Base-by-base conservation (phyloP, 2,888 invertebrate species). In the Lasioglossum calceatum region DNA sequence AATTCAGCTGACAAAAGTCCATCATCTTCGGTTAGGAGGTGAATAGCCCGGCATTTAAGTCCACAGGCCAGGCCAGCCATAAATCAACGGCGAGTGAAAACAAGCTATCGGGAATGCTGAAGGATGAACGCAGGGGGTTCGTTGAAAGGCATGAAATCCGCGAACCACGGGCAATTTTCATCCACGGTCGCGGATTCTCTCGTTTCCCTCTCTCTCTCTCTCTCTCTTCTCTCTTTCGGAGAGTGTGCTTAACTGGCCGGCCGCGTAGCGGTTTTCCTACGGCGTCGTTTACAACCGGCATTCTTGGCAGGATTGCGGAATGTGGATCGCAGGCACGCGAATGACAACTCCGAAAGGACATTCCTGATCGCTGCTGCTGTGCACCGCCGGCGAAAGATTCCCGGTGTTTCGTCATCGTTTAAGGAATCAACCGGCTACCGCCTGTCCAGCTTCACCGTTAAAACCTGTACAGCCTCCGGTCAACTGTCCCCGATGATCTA, bases 291-390 rank as follows among this genome's bases (percentile, higher is more conserved):
- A 88, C 87, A 82, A 86, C 76, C 79, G 83, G 87, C 93, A 92
- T 93, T 93, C 93, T 92, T 92, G 91, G 90, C 91, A 90, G 89
- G 84, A 71, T 87, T 90, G 89, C 76, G 92, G 91, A 93, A 92
- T 92, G 92, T 91, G 87, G 92, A 92, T 92, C 91, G 91, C 87
- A 89, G 90, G 88, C 90, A 92, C 90, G 91, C 89, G 89, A 91
- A 92, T 90, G 91, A 92, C 88, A 90, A 81, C 82, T 90, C 78
- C 61, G 82, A 89, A 89, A 91, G 86, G 87, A 87, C 89, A 88
- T 87, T 87, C 80, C 77, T 84, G 82, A 82, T 82, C 79, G 54
- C 8, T 54, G 54, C 54, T 82, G 54, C 23, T 84, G 87, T 82
- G 82, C 72, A 58, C 64, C 64, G 47, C 67, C 70, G 73, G 67